Conservation (phyloP, 2,113 vertebrate species). For the Saguinus midas region DNA sequence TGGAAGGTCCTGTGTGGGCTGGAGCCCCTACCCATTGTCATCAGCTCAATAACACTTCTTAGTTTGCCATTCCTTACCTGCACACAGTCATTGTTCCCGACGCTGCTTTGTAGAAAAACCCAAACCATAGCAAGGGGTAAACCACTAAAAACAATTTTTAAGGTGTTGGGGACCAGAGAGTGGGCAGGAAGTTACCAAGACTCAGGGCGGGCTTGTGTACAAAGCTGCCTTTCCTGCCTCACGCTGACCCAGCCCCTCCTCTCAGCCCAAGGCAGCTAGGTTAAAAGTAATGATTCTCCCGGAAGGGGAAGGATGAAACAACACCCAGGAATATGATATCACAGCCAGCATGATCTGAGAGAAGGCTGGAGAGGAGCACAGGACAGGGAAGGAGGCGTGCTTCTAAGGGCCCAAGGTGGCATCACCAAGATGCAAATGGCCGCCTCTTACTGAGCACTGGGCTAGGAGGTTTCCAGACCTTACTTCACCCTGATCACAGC, state of each 20-base stretch:
- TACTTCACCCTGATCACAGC: neutral
- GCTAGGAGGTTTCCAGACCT: neutral
- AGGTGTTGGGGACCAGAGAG: neutral
- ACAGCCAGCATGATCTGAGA: neutral
- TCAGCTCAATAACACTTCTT: neutral
- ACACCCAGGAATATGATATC: neutral
- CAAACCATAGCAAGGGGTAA: neutral
- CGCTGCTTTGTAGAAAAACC: neutral
- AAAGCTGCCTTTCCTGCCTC: neutral
- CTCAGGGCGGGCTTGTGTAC: neutral
- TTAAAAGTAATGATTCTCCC: neutral
- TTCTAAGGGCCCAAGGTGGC: neutral
- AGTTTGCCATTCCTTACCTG: neutral
- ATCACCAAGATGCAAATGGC: no score
- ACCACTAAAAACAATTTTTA: no score
- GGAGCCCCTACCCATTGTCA: neutral
- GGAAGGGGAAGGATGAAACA: neutral
- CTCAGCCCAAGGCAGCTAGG: neutral
- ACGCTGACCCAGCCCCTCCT: neutral
- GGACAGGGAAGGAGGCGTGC: neutral
- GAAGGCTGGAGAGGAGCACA: neutral
- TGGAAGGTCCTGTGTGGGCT: neutral
- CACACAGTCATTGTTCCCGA: neutral
- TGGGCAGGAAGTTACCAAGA: neutral
- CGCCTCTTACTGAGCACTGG: neutral